Evolutionary conservation across 2,797 vertebrate species (phyloP), one percentile per base, ranked within the genome.

Genomic region (Novumbra hubbsi): DNA sequence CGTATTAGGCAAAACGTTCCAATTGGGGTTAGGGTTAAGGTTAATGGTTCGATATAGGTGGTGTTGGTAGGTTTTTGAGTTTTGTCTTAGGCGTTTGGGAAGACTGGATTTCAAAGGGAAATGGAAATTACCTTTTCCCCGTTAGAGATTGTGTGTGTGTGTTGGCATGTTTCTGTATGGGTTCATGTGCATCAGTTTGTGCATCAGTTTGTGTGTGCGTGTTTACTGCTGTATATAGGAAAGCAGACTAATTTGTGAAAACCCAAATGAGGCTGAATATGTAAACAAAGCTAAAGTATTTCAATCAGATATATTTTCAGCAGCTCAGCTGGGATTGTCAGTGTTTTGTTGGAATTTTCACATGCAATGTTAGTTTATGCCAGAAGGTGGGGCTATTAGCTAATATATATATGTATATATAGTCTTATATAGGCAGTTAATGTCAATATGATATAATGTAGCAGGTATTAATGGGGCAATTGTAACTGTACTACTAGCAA

Each of bases 381-480:
- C 91, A 91, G 76, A 73, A 65, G 87, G 78, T 84, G 91, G 88
- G 74, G 88, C 85, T 86, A 74, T 84, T 84, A 81, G 75, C 89
- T 89, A 69, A 87, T 24, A 27, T 81, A 19, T 80, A 12, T 24
- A 28, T 32, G 5, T 32, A 32, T 32, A 32, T 32, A 32, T 32
- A 32, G 32, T 5, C 5, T 32, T 2, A 2, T 32, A 32, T 32
- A 32, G 2, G 32, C 68, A 4, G 34, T 48, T 73, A 21, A 19
- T 19, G 14, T 12, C 14, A 7, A 4, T 66, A 28, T 50, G 41
- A 41, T 8, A 41, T 68, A 9, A 27, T 76, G 69, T 69, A 45
- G 68, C 9, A 24, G 27, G 1, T n/a, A 55, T 19, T 55, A 32
- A 32, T 2, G 32, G 32, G 32, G 32, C 50, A 55, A 19, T 19